Percentiles rank a stretch among this genome's conserved stretches.
Evolutionary conservation across 2,888 invertebrate genomes (phyloP).

Genomic region (Hirudinaria manillensis): DNA sequence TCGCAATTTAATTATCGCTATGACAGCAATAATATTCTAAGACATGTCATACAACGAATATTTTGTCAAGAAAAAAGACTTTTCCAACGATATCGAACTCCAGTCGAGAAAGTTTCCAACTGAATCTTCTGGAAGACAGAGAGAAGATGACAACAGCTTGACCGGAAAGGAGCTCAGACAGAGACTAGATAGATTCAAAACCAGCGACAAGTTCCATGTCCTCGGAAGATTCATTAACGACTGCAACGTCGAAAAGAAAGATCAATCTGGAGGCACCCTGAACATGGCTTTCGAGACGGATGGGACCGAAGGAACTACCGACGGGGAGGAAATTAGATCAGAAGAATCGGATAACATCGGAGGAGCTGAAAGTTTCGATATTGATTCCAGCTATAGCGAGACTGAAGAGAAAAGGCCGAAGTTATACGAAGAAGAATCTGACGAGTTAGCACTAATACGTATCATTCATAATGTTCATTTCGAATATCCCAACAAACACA

Average conservation of each 20-base stretch:
- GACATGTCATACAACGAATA: too few relatives aligned
- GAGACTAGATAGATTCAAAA: neutral
- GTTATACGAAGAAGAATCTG: constrained; percentile 10
- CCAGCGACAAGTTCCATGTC: neutral
- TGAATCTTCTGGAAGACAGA: neutral
- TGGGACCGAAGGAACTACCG: neutral
- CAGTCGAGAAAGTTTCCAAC: neutral
- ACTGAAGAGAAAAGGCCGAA: neutral
- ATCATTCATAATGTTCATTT: neutral
- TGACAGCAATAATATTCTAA: too few relatives aligned
- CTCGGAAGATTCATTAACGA: neutral
- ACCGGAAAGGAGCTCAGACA: neutral
- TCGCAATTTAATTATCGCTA: too few relatives aligned
- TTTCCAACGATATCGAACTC: too few relatives aligned
- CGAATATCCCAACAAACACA: neutral
- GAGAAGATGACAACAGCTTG: neutral
- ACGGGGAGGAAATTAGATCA: neutral
- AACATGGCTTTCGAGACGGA: neutral
- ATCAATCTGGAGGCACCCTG: neutral
- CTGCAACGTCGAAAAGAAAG: neutral
- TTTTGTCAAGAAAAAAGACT: too few relatives aligned
- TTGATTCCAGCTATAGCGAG: neutral
- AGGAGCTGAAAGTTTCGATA: neutral
- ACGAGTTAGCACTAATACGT: neutral
- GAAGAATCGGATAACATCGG: neutral